Evolutionary conservation across 2,113 vertebrate species (phyloP), one percentile per base, ranked within the genome.

Genomic region (Lamprologus speciosus): DNA sequence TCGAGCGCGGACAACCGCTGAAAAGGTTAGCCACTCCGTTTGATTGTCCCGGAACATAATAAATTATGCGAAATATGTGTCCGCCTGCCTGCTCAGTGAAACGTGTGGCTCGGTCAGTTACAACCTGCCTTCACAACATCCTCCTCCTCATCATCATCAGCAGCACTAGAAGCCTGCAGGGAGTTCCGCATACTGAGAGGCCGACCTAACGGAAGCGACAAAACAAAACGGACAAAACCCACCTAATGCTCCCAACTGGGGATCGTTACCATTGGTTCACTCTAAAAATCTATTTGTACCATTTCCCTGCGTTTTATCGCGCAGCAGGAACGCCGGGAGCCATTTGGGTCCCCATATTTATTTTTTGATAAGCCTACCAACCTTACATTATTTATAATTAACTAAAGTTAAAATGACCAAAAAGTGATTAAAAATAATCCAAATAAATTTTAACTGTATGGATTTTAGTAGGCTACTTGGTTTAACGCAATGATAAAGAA

Each of bases 181-280:
- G 89, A 95, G 93, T 96, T 96, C 96, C 96, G 96, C 95, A 94
- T 95, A 93, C 91, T 83, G 55, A 83, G 37, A 83, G 50, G 31
- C n/a, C 58, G 50, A 87, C 3, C 60, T 37, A 82, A 45, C 63
- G 63, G 47, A 81, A 86, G 53, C 37, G 26, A 57, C 55, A 60
- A 17, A 50, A 86, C 23, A 85, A 51, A 6, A 28, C 51, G 2
- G 5, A 19, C 53, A 5, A 85, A 85, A 57, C 6, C 33, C 37
- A 81, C 40, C 35, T n/a, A 42, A 40, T 57, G 17, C 51, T 63
- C n/a, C 42, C 19, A 8, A 35, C 19, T 35, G 26, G 14, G 40
- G 26, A 28, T 17, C 17, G n/a, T n/a, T 14, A 33, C 23, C 16
- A 5, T 42, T 26, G n/a, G 81, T 70, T 70, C n/a, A n/a, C 50